Evolutionary conservation across 2,113 vertebrate genomes (phyloP).

Genomic region (Melanotaenia duboulayi): DNA sequence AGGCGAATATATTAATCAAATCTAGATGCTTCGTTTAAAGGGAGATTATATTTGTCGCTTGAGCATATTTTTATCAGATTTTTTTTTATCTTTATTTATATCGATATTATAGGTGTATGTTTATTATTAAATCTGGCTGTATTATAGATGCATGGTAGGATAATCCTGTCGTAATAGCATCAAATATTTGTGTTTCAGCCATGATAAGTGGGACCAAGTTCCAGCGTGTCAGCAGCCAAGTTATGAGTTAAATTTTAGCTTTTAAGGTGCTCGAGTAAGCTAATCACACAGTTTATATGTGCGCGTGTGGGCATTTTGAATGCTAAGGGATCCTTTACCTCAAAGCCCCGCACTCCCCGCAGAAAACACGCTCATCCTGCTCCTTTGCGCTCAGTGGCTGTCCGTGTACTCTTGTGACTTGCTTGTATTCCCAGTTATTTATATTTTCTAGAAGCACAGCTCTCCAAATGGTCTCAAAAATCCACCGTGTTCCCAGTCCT

Average conservation of each 20-base stretch:
- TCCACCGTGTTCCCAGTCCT: constrained; percentile 4
- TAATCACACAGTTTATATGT: constrained; percentile 7
- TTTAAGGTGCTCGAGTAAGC: not conserved
- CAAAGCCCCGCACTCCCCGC: constrained; percentile 47
- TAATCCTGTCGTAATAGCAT: not conserved
- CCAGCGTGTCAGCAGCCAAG: not conserved
- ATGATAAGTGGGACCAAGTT: not conserved
- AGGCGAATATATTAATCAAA: constrained; percentile 34
- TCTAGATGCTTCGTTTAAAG: constrained; percentile 25
- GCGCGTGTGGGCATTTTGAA: constrained; percentile 13
- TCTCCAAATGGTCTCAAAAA: constrained; percentile 33
- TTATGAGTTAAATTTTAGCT: constrained; percentile 1
- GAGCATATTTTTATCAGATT: constrained; percentile 35
- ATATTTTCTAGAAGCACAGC: not conserved
- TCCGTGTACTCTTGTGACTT: not conserved
- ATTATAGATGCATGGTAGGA: not conserved
- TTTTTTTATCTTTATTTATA: not conserved
- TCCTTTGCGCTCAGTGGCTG: constrained; percentile 20
- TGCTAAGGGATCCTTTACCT: constrained; percentile 64
- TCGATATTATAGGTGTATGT: too few relatives aligned
- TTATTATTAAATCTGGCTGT: not conserved
- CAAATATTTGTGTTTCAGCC: not conserved
- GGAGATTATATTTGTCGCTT: constrained; percentile 27
- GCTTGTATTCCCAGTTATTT: constrained; percentile 12
- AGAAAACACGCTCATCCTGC: constrained; percentile 63